Evolutionary conservation across 35 echinoderm and acorn worm genomes (phyloP).

Genomic region (Apostichopus japonicus): DNA sequence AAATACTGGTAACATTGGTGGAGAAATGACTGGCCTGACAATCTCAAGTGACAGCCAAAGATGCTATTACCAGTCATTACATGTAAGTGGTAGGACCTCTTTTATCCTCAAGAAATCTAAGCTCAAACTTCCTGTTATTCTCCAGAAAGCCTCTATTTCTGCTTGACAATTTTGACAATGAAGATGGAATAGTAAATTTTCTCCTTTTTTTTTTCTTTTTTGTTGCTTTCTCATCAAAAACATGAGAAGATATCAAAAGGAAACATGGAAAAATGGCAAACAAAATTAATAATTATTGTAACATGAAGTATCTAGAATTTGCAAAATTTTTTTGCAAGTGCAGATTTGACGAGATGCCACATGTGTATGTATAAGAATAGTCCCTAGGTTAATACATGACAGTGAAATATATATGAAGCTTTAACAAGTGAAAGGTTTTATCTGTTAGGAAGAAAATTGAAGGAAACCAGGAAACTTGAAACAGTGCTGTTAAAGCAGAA

Average conservation of each 20-base stretch:
- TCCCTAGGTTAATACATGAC: too few species aligned
- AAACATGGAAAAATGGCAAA: neutral
- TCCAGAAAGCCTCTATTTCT: neutral
- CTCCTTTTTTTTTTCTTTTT: neutral
- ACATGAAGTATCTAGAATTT: neutral
- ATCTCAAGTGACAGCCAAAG: neutral
- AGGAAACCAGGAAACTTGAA: too few species aligned
- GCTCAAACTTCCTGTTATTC: constrained; percentile 10
- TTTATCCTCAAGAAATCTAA: constrained; percentile 23
- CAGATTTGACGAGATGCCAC: neutral
- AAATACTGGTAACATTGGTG: constrained; percentile 8
- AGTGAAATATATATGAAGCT: too few species aligned
- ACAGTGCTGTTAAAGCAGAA: too few species aligned
- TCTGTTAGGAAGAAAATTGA: too few species aligned
- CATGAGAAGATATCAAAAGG: neutral
- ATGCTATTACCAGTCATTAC: constrained; percentile 9
- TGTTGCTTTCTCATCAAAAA: neutral
- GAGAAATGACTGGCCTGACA: constrained; percentile 14
- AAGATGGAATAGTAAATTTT: neutral
- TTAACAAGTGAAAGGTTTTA: too few species aligned
- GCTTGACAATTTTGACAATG: constrained; percentile 4
- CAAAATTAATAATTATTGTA: neutral
- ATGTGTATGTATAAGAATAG: too few species aligned
- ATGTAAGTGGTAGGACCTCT: constrained; percentile 17
- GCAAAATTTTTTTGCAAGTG: neutral